Evolutionary conservation across 2,888 invertebrate species (phyloP), one percentile per base, ranked within the genome.

Genomic region (Thereva nobilitata): DNA sequence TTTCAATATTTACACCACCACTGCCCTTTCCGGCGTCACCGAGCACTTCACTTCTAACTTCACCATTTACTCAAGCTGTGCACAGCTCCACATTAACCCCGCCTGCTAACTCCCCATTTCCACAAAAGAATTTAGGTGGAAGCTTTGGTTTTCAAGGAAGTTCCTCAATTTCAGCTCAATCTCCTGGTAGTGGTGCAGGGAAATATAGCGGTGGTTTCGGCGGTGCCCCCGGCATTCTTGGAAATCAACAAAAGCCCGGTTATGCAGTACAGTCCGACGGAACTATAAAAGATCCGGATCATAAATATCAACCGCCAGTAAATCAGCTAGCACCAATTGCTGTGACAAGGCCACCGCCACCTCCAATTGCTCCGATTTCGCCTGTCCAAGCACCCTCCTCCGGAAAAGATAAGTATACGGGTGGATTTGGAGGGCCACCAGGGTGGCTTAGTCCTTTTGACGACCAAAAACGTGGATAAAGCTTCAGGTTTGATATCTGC

Each of bases 341-440:
- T 34, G 5, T 40, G 42, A n/a, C 45, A 37, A 6, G 41, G 41
- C 7, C 52, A 23, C 34, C 37, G 7, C 41, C 44, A 4, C 42
- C 63, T 10, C 3, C 57, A 54, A 8, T 9, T 38, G 12, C 55
- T 49, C 12, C 7, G 47, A 23, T 8, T 23, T 23, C 23, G 23
- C 1, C 23, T 1, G 23, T 23, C 23, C 23, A 23, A 7, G 34
- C 12, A 55, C 34, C 54, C 38, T 3, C 40, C 35, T 5, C 45
- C 23, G 50, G 35, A 40, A 10, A 44, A 9, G 72, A 71, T 9
- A 74, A 74, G 56, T 76, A 75, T 64, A 74, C 72, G 1, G 78
- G 73, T 3, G 75, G 76, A 41, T 80, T 80, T 57, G 80, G 80
- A 4, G 80, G 80, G 7, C 79, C 80, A 6, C 80, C 80, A 5